Percentiles rank a stretch among this genome's conserved stretches.
phyloP scores from a whole-genome alignment of 2,797 vertebrate genomes.

The Rhynchotus rufescens region DNA sequence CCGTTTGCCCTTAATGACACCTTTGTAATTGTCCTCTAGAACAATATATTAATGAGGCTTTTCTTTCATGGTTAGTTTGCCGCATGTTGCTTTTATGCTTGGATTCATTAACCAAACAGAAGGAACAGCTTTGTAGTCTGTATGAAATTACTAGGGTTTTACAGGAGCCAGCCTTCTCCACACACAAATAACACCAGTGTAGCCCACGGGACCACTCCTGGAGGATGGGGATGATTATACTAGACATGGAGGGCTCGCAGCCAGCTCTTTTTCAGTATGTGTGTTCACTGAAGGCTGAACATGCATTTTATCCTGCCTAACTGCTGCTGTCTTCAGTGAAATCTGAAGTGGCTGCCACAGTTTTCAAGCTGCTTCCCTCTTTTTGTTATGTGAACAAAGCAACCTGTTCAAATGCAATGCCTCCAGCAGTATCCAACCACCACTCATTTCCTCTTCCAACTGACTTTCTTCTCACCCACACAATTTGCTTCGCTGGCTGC shows the following conservation, averaged over 20 bases:
- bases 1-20: not conserved
- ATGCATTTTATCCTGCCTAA: not conserved
- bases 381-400: not conserved
- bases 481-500: not conserved
- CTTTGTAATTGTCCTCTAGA: constrained; percentile 38
- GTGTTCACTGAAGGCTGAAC: not conserved
- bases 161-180: not conserved
- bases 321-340: not conserved
- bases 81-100: constrained; percentile 45
- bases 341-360: not conserved
- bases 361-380: not conserved
- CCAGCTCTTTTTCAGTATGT: not conserved
- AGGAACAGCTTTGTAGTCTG: constrained; percentile 15
- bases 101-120: constrained; percentile 42
- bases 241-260: not conserved
- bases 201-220: accelerated
- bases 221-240: not conserved
- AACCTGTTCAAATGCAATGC: not conserved
- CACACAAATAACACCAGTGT: accelerated
- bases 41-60: constrained; percentile 48
- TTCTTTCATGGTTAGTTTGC: constrained; percentile 47
- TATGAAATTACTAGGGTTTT: not conserved
- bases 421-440: not conserved
- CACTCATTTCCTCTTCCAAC: not conserved
- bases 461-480: not conserved